Evolutionary conservation across 2,113 vertebrate species (phyloP).

Genomic region (Castor canadensis): DNA sequence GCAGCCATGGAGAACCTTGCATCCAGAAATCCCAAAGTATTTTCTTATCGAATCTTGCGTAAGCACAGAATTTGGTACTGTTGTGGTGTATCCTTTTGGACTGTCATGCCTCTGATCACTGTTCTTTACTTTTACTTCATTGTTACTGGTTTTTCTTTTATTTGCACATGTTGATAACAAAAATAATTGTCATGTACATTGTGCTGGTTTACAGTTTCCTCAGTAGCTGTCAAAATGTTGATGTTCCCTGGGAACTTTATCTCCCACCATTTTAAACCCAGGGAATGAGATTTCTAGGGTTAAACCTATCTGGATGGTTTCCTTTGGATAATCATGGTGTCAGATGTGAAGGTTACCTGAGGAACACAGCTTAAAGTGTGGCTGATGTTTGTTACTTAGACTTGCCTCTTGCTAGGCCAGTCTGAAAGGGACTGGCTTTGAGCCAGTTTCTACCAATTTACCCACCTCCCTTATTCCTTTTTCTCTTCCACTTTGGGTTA

Average conservation of each 20-base stretch:
- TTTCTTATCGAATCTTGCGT: neutral
- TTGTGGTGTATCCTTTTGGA: neutral
- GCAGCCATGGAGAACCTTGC: neutral
- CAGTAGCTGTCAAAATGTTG: too few species aligned
- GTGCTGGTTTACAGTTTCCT: too few species aligned
- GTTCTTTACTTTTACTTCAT: neutral
- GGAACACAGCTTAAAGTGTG: neutral
- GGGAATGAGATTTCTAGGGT: neutral
- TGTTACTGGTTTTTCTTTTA: neutral
- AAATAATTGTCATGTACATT: too few species aligned
- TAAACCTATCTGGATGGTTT: neutral
- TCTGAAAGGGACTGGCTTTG: neutral
- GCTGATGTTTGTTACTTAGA: neutral
- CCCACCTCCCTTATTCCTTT: neutral
- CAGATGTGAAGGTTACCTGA: neutral
- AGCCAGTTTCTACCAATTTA: neutral
- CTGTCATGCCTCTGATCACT: neutral
- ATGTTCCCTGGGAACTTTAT: neutral
- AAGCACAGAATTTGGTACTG: neutral
- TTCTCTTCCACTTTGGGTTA: neutral
- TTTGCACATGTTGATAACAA: too few species aligned
- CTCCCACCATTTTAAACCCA: neutral
- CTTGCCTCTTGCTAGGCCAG: neutral
- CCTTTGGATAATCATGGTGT: neutral
- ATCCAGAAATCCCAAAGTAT: neutral